Percentiles rank a stretch among this genome's conserved stretches.
Conservation (phyloP, 1,140 invertebrate species). For the Steinernema khuongi region DNA sequence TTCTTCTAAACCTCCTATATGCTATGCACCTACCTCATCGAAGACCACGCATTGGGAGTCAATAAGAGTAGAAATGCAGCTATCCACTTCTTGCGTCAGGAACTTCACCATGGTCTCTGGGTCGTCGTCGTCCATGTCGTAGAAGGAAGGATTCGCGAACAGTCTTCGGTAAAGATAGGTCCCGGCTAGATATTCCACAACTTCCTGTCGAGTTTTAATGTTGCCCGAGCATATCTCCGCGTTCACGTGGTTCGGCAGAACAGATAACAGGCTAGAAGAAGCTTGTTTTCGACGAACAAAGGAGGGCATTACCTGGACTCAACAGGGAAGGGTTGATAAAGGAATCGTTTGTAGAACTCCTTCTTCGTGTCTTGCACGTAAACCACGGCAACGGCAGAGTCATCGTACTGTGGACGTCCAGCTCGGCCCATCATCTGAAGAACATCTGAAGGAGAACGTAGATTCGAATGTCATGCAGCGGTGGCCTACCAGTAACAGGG, state of each 20-base stretch:
- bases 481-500: slow-evolving; percentile 82
- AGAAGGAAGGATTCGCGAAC: slow-evolving; percentile 83
- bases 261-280: slow-evolving; percentile 71
- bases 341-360: slow-evolving; percentile 96
- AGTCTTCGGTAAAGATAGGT: slow-evolving; percentile 93
- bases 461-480: background rate
- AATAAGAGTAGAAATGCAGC: slow-evolving; percentile 69
- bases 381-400: slow-evolving; percentile 87
- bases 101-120: slow-evolving; percentile 68
- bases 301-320: slow-evolving; percentile 69
- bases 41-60: slow-evolving; percentile 72
- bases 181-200: slow-evolving; percentile 94
- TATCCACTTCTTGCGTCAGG: slow-evolving; percentile 70
- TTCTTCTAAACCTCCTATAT: background rate
- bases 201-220: slow-evolving; percentile 82
- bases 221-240: slow-evolving; percentile 92
- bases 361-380: slow-evolving; percentile 97
- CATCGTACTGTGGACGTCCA: slow-evolving; percentile 90
- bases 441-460: slow-evolving; percentile 63
- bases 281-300: background rate
- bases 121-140: slow-evolving; percentile 74
- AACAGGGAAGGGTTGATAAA: slow-evolving; percentile 98
- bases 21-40: slow-evolving; percentile 61
- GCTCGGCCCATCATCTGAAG: slow-evolving; percentile 99
- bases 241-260: slow-evolving; percentile 91